These are phyloP conservation scores for Polyploca ridens DNA, from an alignment of 2,888 invertebrate species.

Conservation along the genomic window DNA sequence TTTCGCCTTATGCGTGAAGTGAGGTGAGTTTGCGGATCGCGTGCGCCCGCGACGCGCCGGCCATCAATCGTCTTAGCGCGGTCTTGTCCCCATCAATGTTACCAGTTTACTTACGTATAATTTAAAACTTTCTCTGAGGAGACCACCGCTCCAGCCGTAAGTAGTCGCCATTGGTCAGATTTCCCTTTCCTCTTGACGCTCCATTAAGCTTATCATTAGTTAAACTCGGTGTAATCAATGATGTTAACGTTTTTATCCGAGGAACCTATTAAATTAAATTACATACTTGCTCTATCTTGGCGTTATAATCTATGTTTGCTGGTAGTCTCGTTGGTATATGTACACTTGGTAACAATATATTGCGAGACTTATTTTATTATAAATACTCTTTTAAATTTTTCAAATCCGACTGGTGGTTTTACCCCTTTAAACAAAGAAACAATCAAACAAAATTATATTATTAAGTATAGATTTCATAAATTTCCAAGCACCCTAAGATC, in stretches of 20 bases:
- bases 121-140: slow-evolving; percentile 80
- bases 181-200: slow-evolving; percentile 69
- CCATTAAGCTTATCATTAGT: slow-evolving; percentile 57
- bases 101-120: slow-evolving; percentile 77
- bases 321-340: neutral
- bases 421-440: too few relatives aligned
- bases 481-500: too few relatives aligned
- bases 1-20: slow-evolving; percentile 36
- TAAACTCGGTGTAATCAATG: slow-evolving; percentile 11
- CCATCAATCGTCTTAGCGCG: slow-evolving; percentile 43
- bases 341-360: neutral
- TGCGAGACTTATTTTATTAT: neutral
- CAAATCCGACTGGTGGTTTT: neutral
- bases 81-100: slow-evolving; percentile 62
- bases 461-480: too few relatives aligned
- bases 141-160: slow-evolving; percentile 42
- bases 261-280: slow-evolving; percentile 8
- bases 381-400: neutral
- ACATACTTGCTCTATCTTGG: neutral
- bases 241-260: slow-evolving; percentile 4
- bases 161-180: slow-evolving; percentile 56
- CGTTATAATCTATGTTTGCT: neutral
- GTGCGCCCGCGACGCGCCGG: slow-evolving; percentile 17
- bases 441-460: too few relatives aligned
- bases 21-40: slow-evolving; percentile 18